Percentiles rank a stretch among this genome's conserved stretches.
Evolutionary conservation across 1,140 invertebrate species (phyloP).

Genomic region (Drosophila tani): DNA sequence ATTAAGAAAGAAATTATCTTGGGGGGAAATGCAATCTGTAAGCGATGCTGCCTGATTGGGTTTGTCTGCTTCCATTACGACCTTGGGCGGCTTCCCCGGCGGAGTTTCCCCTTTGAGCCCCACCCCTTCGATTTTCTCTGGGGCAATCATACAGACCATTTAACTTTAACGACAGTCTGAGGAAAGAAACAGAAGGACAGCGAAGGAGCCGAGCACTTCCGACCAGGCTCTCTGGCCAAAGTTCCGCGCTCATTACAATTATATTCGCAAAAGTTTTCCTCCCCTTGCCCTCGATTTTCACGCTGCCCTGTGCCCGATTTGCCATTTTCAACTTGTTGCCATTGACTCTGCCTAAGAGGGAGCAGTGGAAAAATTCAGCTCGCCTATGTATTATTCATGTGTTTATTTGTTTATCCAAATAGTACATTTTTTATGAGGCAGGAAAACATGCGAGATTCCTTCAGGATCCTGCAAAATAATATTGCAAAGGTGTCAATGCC

Average conservation of each 20-base stretch:
- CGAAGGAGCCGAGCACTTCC: neutral
- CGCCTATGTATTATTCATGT: slow-evolving; percentile 35
- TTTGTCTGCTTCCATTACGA: slow-evolving; percentile 55
- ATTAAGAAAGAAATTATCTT: slow-evolving; percentile 46
- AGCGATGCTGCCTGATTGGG: slow-evolving; percentile 60
- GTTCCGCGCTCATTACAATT: slow-evolving; percentile 50
- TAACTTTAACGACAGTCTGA: slow-evolving; percentile 58
- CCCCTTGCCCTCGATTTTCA: neutral
- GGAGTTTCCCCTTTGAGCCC: neutral
- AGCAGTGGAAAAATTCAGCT: neutral
- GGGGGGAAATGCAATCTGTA: slow-evolving; percentile 61
- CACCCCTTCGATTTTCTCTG: slow-evolving; percentile 7
- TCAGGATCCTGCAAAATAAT: slow-evolving; percentile 15
- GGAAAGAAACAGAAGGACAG: slow-evolving; percentile 12
- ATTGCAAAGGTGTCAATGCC: slow-evolving; percentile 18
- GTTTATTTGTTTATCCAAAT: slow-evolving; percentile 49
- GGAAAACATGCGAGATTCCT: neutral
- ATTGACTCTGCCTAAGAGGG: neutral
- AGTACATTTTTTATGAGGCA: slow-evolving; percentile 4
- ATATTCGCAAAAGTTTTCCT: slow-evolving; percentile 40
- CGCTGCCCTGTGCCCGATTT: neutral
- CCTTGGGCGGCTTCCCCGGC: slow-evolving; percentile 32
- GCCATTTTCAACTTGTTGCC: slow-evolving; percentile 19
- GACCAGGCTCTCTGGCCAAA: slow-evolving; percentile 37
- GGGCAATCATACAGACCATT: slow-evolving; percentile 65